phyloP scores from a whole-genome alignment of 2,797 vertebrate genomes.

The Amphiprion clarkii region DNA sequence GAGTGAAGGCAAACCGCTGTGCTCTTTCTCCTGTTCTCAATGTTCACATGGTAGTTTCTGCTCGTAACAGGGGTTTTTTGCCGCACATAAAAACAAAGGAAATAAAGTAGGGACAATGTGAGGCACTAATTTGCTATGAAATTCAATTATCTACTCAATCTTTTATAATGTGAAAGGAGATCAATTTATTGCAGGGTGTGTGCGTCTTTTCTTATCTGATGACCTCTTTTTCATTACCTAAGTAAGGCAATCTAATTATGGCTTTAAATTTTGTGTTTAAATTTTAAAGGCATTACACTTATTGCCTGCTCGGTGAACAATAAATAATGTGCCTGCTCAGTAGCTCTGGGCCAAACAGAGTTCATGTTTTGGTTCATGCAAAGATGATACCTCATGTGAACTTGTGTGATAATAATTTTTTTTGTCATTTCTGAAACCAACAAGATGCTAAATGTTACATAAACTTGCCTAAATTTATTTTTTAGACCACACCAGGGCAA shows the following conservation, averaged over 20 bases:
- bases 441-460: too few relatives aligned
- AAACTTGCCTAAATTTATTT: too few relatives aligned
- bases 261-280: not conserved
- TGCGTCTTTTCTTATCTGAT: conserved; percentile 1
- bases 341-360: too few relatives aligned
- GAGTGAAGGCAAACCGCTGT: conserved; percentile 26
- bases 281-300: not conserved
- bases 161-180: conserved; percentile 52
- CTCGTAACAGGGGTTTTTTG: conserved; percentile 9
- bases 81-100: conserved; percentile 10
- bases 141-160: conserved; percentile 53
- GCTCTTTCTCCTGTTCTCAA: conserved; percentile 26
- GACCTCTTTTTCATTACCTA: conserved; percentile 25
- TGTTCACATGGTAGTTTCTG: conserved; percentile 42
- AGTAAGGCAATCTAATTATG: not conserved
- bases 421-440: too few relatives aligned
- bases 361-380: too few relatives aligned
- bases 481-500: too few relatives aligned
- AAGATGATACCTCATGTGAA: too few relatives aligned
- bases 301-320: too few relatives aligned
- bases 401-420: not conserved
- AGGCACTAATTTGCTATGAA: conserved; percentile 39
- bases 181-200: conserved; percentile 18
- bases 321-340: too few relatives aligned
- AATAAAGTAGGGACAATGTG: conserved; percentile 32